Evolutionary conservation across 30 jellyfish, hydroid and myxozoan species (phyloP).

Genomic region (Aurelia aurita): DNA sequence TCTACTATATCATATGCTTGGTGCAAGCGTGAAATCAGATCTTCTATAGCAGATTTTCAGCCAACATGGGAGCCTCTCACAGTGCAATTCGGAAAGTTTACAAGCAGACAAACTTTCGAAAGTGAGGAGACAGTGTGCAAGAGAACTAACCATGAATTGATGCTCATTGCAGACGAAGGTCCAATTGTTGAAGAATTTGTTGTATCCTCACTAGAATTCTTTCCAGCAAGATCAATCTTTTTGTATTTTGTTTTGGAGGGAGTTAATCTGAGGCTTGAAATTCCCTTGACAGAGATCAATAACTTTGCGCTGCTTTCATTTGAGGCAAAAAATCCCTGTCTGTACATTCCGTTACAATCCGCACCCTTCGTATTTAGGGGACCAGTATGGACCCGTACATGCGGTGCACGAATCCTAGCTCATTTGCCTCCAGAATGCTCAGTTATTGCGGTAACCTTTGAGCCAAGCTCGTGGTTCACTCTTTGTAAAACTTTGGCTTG

Average conservation of each 20-base stretch:
- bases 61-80: not conserved
- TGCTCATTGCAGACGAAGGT: too few relatives aligned
- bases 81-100: slow-evolving; percentile 35
- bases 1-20: slow-evolving; percentile 1
- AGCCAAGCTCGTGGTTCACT: not conserved
- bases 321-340: slow-evolving; percentile 11
- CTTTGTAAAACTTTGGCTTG: slow-evolving; percentile 23
- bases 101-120: slow-evolving; percentile 29
- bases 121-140: not conserved
- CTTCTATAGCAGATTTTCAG: not conserved
- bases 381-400: too few relatives aligned
- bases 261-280: not conserved
- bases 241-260: too few relatives aligned
- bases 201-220: too few relatives aligned
- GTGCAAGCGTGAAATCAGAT: slow-evolving; percentile 15
- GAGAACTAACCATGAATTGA: not conserved
- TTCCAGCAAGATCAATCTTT: too few relatives aligned
- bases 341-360: too few relatives aligned
- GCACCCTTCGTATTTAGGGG: too few relatives aligned
- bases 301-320: slow-evolving; percentile 8
- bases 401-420: too few relatives aligned
- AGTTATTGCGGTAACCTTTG: slow-evolving; percentile 45
- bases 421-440: slow-evolving; percentile 2
- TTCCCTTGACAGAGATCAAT: slow-evolving; percentile 10
- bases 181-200: too few relatives aligned